phyloP scores from a whole-genome alignment of 2,113 vertebrate species.

The Cephalopterus ornatus region DNA sequence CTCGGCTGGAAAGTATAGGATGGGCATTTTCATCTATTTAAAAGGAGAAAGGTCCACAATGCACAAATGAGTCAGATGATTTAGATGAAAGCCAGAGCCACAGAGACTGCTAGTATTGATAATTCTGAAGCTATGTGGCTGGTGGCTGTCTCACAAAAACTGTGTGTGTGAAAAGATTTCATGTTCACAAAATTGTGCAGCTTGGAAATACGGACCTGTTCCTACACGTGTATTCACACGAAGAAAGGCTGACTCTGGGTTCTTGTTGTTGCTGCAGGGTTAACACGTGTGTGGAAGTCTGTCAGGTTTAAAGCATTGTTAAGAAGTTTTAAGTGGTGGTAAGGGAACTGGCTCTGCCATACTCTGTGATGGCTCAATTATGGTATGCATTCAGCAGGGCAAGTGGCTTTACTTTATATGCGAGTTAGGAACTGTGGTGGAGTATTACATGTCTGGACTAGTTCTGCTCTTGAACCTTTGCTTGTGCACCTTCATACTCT shows the following conservation, averaged over 20 bases:
- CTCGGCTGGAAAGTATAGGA: background rate
- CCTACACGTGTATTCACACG: background rate
- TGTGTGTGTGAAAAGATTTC: background rate
- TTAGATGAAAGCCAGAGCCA: background rate
- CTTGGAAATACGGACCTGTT: background rate
- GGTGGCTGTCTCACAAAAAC: background rate
- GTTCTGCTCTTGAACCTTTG: background rate
- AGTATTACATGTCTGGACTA: background rate
- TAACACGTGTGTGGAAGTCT: rapidly evolving
- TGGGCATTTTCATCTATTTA: background rate
- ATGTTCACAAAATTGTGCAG: background rate
- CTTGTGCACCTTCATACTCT: background rate
- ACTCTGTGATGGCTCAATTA: background rate
- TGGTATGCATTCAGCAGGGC: background rate
- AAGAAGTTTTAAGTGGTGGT: background rate
- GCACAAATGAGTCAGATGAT: background rate
- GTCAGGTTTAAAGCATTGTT: rapidly evolving
- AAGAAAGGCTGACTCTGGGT: background rate
- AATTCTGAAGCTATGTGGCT: background rate
- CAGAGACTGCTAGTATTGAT: background rate
- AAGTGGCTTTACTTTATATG: background rate
- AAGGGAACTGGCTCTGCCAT: background rate
- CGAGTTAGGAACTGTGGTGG: background rate
- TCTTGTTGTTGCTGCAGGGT: background rate
- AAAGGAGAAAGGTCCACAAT: background rate